Conservation (phyloP, 2,113 vertebrate species). For the Aphelocoma coerulescens region DNA sequence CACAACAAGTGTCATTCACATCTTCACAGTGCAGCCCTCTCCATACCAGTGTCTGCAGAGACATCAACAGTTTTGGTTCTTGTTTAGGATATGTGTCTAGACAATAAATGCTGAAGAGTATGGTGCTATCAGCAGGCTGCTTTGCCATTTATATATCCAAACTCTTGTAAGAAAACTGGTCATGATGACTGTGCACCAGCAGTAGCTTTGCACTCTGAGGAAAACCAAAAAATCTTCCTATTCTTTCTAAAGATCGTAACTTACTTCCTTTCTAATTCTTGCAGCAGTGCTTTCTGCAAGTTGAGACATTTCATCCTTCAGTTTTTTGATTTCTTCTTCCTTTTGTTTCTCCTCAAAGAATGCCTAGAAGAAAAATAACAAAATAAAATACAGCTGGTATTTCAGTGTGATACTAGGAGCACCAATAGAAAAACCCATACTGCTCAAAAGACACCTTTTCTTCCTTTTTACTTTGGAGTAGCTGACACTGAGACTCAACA, state of each 20-base stretch:
- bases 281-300: conserved; percentile 79
- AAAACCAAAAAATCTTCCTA: neutral
- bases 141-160: neutral
- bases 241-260: neutral
- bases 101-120: neutral
- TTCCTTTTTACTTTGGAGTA: neutral
- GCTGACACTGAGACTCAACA: neutral
- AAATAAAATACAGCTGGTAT: neutral
- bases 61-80: neutral
- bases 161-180: neutral
- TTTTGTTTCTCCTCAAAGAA: conserved; percentile 87
- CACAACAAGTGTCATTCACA: neutral
- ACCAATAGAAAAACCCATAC: neutral
- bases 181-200: neutral
- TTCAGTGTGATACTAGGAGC: neutral
- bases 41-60: neutral
- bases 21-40: neutral
- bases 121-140: neutral
- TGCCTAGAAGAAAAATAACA: conserved; percentile 71
- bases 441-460: neutral
- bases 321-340: conserved; percentile 82
- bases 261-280: conserved; percentile 85
- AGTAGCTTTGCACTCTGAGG: neutral
- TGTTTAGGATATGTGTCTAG: neutral
- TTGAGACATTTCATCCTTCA: conserved; percentile 81